Evolutionary conservation across 2,888 invertebrate species (phyloP).

Genomic region (Callyntrura guangdongensis): DNA sequence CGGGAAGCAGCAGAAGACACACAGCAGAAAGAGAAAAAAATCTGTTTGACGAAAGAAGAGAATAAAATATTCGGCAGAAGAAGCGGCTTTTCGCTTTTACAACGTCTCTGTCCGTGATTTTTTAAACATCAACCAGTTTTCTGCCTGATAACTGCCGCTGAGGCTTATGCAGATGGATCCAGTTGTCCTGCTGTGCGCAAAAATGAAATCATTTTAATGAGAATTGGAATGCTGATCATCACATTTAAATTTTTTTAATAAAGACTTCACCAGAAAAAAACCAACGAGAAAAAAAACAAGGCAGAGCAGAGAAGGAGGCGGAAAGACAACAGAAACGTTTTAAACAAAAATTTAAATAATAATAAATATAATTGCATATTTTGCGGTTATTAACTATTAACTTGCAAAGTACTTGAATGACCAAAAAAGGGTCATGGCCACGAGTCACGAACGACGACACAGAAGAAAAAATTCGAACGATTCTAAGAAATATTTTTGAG

Average conservation of each 20-base stretch:
- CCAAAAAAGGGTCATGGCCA: slow-evolving; percentile 16
- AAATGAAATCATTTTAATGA: slow-evolving; percentile 51
- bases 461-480: background rate
- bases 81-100: slow-evolving; percentile 37
- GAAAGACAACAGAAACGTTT: background rate
- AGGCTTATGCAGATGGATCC: background rate
- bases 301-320: too few relatives aligned
- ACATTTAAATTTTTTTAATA: background rate
- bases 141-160: background rate
- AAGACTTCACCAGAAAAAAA: too few relatives aligned
- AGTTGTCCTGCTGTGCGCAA: slow-evolving; percentile 50
- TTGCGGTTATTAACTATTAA: background rate
- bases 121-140: too few relatives aligned
- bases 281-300: too few relatives aligned
- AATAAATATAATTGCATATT: background rate
- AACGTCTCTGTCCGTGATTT: slow-evolving; percentile 8
- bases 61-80: background rate
- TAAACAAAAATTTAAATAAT: background rate
- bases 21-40: background rate
- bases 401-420: background rate
- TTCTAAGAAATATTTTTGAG: background rate
- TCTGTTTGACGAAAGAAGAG: background rate
- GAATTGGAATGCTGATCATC: background rate
- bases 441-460: background rate
- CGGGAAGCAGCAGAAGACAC: background rate